Percentiles rank a stretch among this genome's conserved stretches.
Evolutionary conservation across 2,113 vertebrate genomes (phyloP).

Genomic region (Leptobrachium leishanense): DNA sequence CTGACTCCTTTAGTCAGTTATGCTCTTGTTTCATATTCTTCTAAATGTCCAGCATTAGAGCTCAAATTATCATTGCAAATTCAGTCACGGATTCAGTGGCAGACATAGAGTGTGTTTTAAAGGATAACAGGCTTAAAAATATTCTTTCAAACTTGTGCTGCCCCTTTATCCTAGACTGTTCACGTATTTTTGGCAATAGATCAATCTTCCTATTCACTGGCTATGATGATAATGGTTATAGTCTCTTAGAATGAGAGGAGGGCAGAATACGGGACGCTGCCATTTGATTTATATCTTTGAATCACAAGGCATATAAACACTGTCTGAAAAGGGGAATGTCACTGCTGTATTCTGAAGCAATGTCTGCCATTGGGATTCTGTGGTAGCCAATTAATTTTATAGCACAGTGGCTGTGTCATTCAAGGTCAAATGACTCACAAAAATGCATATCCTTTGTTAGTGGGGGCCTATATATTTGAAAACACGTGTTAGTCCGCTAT

Average conservation of each 20-base stretch:
- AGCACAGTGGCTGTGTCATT: conserved; percentile 18
- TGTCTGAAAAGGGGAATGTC: conserved; percentile 3
- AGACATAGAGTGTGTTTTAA: conserved; percentile 11
- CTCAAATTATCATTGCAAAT: conserved; percentile 41
- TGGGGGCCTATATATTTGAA: background rate
- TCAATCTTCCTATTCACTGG: conserved; percentile 33
- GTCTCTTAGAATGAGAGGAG: conserved; percentile 14
- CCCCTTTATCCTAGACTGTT: conserved; percentile 16
- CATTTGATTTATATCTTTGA: conserved; percentile 30
- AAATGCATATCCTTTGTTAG: background rate
- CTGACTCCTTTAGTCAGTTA: conserved; percentile 29
- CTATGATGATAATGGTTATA: conserved; percentile 33
- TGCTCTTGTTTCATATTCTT: conserved; percentile 30
- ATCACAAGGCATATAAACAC: background rate
- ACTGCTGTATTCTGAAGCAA: conserved; percentile 8
- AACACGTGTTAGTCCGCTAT: background rate
- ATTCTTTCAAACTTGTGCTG: conserved; percentile 36
- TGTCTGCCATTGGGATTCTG: conserved; percentile 15
- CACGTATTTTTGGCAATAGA: conserved; percentile 10
- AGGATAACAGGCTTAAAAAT: conserved; percentile 33
- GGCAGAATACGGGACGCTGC: background rate
- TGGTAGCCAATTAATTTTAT: conserved; percentile 33
- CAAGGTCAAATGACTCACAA: conserved; percentile 27
- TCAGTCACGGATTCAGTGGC: conserved; percentile 23
- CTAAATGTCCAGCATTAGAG: conserved; percentile 6